A percentile compares a stretch with the other conserved stretches of the same genome.
phyloP scores from a whole-genome alignment of 1,140 invertebrate species.

The Lasioglossum albipes region DNA sequence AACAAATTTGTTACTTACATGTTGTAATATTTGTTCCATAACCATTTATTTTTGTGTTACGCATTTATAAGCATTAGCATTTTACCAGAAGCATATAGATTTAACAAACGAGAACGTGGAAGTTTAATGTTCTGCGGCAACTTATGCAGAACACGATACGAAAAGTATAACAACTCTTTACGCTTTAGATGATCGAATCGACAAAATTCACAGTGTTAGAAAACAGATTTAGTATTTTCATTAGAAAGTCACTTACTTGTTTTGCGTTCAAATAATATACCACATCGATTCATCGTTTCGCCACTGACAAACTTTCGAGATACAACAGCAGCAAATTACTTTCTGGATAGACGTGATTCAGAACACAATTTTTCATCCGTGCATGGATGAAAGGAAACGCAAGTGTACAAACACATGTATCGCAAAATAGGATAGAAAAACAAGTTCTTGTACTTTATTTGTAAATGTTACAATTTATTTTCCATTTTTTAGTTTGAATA shows the following conservation, averaged over 20 bases:
- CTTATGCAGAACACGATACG: slow-evolving; percentile 1
- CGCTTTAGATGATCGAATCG: background rate
- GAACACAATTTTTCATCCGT: slow-evolving; percentile 25
- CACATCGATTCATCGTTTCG: background rate
- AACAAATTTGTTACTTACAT: slow-evolving; percentile 6
- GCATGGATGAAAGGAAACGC: slow-evolving; percentile 47
- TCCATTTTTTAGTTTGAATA: slow-evolving; percentile 68
- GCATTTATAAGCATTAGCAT: slow-evolving; percentile 36
- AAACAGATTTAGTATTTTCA: background rate
- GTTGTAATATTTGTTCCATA: slow-evolving; percentile 19
- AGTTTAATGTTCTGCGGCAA: background rate
- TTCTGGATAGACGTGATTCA: background rate
- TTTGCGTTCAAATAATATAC: background rate
- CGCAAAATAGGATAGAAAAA: slow-evolving; percentile 44
- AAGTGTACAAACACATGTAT: slow-evolving; percentile 65
- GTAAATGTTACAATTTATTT: slow-evolving; percentile 69
- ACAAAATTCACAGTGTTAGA: background rate
- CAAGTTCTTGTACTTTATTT: slow-evolving; percentile 60
- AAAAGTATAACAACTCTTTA: slow-evolving; percentile 25
- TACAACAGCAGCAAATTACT: slow-evolving; percentile 8
- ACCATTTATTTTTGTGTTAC: slow-evolving; percentile 33
- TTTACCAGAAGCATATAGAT: background rate
- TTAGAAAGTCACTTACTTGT: background rate
- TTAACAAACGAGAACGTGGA: background rate
- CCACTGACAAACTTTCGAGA: background rate